Base-by-base conservation (phyloP, 2,113 vertebrate genomes). In the Mobula hypostoma region DNA sequence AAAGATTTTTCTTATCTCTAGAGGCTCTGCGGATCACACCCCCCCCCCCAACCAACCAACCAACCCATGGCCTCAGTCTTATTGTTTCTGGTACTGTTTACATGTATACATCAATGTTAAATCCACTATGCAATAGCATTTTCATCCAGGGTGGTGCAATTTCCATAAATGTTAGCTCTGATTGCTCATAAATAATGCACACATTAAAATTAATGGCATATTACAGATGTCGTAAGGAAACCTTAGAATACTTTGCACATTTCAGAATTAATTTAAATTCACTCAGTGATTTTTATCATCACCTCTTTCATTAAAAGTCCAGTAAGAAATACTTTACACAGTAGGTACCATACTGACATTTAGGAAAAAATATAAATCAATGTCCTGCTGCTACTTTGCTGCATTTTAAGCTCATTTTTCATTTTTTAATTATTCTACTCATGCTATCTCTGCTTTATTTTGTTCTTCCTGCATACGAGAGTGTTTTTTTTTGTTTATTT, bases 131-230 rank as follows among this genome's bases (percentile, higher is more conserved):
- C 15, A 74, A 56, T 48, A 27, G 17, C 36, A 40, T 76, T 48
- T 56, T 74, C 36, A 72, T 93, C 72, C 70, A 15, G 70, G 27
- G 74, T 24, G 1, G 21, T 93, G 1, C 7, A 12, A 74, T 93
- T 93, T 93, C 68, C 91, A 76, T 93, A 93, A 93, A 27, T 48
- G 70, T 93, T 93, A 74, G 68, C 91, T 74, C 56, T 76, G 91
- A 93, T 93, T 93, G 70, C 91, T 93, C 36, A 93, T 93, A 93
- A 93, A 93, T 93, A 72, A 93, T 93, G 72, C 91, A 93, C 48
- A 56, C 91, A 74, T 72, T 48, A 72, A 93, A 93, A 93, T 74
- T 93, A 93, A 93, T 93, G 70, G 66, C 70, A 93, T 74, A 74
- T 74, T 72, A 93, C 70, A 93, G 72, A 93, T 93, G 91, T 56